Conservation (phyloP, 92 coral and sea anemone species). For the Parazoanthus swiftii region DNA sequence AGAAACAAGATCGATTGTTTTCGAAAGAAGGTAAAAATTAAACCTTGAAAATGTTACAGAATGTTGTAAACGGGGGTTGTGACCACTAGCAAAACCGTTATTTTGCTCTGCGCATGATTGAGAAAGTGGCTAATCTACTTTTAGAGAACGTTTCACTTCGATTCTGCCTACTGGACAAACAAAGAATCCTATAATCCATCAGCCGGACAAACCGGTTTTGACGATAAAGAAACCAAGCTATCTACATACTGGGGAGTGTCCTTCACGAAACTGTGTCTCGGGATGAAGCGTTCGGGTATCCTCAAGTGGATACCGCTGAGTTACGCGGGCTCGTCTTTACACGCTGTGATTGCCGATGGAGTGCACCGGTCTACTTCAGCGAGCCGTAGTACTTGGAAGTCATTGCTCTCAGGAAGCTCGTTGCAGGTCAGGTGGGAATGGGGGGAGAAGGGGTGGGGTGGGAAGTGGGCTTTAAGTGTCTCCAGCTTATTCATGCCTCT, state of each 20-base stretch:
- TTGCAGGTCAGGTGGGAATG: conserved; percentile 1
- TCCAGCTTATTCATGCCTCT: no score
- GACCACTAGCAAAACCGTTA: no score
- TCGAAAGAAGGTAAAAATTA: no score
- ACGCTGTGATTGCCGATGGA: conserved; percentile 43
- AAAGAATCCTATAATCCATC: not conserved
- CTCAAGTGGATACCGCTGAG: conserved; percentile 27
- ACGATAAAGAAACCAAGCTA: conserved; percentile 31
- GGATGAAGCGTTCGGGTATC: conserved; percentile 34
- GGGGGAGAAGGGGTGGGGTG: no score
- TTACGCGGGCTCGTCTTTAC: conserved; percentile 35
- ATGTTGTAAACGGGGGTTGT: no score
- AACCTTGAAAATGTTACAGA: no score
- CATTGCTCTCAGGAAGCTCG: conserved; percentile 37
- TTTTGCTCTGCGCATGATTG: no score
- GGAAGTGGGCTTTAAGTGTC: no score
- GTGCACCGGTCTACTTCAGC: conserved; percentile 18
- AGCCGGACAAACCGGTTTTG: not conserved
- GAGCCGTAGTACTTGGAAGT: conserved; percentile 38
- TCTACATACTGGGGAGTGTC: no score
- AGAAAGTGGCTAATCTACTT: not conserved
- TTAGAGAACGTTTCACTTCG: conserved; percentile 26
- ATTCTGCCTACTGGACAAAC: conserved; percentile 43
- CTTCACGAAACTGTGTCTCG: conserved; percentile 38
- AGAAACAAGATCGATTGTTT: no score